Evolutionary conservation across 2,113 vertebrate genomes (phyloP), one percentile per base, ranked within the genome.

Genomic region (Furnarius figulus): DNA sequence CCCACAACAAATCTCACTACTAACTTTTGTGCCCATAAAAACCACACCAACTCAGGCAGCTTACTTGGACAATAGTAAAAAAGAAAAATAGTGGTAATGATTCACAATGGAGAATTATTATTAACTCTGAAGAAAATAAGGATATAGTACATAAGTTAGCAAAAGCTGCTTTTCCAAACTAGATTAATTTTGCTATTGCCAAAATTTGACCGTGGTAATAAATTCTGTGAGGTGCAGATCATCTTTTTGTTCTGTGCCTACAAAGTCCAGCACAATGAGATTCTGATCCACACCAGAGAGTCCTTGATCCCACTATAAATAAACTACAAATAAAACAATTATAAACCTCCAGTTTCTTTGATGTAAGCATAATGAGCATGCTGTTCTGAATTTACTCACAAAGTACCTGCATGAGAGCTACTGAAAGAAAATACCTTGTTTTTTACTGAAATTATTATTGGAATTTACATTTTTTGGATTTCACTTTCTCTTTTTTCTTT

Each of bases 61-160:
- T 96, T 73, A 56, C 37, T 95, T 37, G 59, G 62, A 66, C 65
- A 88, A 66, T 42, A 85, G 72, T 40, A 89, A 76, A 85, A 87
- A 91, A 82, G 65, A 68, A 94, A 95, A 95, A 90, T 52, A 91
- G 56, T 52, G 81, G 61, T 62, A 86, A 87, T 83, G 79, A 67
- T 92, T 96, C 76, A 82, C 53, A 83, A 49, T 17, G 52, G 62
- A 65, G 77, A 95, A 91, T 94, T 96, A 95, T 89, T 84, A 89
- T 81, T 94, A 90, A 42, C 40, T 97, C 63, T 75, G 91, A 93
- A 91, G 71, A 74, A 95, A 97, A 93, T 88, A 72, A 91, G 27
- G 35, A 90, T 37, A 42, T 53, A 84, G 66, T 7, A 67, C 9
- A 10, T 73, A 85, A 27, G 24, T 71, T 91, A 61, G 59, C 46